These are phyloP conservation scores for Cariama cristata DNA, from an alignment of 2,113 vertebrate species.

Conservation along the genomic window DNA sequence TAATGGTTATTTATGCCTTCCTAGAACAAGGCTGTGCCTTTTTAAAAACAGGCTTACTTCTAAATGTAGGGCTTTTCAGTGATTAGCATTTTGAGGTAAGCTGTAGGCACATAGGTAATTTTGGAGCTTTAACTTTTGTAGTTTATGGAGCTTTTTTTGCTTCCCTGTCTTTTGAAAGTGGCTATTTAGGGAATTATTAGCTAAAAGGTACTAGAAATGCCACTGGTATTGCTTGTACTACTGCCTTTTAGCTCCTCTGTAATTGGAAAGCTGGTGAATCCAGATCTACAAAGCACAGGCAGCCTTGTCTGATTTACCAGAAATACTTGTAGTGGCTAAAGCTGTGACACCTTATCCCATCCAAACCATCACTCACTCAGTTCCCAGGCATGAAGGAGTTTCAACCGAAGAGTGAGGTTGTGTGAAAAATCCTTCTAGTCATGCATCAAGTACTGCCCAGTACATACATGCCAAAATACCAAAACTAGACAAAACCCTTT, in stretches of 20 bases:
- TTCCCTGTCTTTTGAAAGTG: not conserved
- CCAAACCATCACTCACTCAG: not conserved
- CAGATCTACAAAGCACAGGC: not conserved
- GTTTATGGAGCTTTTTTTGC: not conserved
- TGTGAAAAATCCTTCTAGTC: not conserved
- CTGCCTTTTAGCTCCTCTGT: not conserved
- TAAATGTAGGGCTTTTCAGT: not conserved
- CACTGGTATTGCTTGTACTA: not conserved
- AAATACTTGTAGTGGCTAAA: not conserved
- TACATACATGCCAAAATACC: not conserved
- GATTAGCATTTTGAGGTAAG: not conserved
- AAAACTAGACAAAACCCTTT: not conserved
- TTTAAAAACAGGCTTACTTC: not conserved
- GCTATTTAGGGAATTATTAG: not conserved
- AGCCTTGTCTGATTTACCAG: not conserved
- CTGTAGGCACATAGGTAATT: not conserved
- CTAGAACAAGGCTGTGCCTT: not conserved
- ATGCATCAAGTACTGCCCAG: not conserved
- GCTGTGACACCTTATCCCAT: not conserved
- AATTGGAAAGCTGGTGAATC: constrained; percentile 4
- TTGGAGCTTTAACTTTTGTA: not conserved
- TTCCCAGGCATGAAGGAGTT: not conserved
- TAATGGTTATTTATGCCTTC: not conserved
- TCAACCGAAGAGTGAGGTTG: not conserved
- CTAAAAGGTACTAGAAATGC: not conserved